Evolutionary conservation across 2,113 vertebrate species (phyloP).

Genomic region (Dendrocopos noguchii): DNA sequence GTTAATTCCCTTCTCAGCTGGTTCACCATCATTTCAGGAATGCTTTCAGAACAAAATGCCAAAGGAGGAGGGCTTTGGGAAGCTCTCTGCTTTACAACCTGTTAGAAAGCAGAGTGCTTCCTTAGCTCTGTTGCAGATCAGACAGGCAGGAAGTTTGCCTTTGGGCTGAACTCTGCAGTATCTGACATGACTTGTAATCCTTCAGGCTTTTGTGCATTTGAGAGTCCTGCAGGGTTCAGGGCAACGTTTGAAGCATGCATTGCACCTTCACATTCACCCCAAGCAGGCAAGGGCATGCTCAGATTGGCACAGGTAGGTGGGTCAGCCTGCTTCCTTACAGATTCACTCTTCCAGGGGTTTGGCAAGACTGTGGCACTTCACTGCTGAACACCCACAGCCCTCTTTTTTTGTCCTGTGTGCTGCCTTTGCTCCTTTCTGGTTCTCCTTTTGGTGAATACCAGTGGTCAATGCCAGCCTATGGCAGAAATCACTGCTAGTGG

Average conservation of each 20-base stretch:
- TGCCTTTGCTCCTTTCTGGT: background rate
- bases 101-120: background rate
- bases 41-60: background rate
- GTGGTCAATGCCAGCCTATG: accelerated
- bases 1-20: background rate
- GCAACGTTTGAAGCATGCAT: background rate
- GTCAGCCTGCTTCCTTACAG: background rate
- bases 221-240: background rate
- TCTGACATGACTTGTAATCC: background rate
- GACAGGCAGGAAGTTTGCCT: background rate
- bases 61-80: background rate
- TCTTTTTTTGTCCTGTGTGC: background rate
- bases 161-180: background rate
- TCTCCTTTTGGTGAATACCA: background rate
- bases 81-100: background rate
- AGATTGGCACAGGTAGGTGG: accelerated
- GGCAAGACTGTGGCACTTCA: background rate
- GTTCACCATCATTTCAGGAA: background rate
- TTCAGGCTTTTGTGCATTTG: background rate
- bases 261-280: background rate
- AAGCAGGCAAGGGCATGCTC: background rate
- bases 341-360: background rate
- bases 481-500: background rate
- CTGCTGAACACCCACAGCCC: background rate
- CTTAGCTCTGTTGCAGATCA: background rate